Evolutionary conservation across 2,888 invertebrate genomes (phyloP).

Genomic region (Ferrisia virgata): DNA sequence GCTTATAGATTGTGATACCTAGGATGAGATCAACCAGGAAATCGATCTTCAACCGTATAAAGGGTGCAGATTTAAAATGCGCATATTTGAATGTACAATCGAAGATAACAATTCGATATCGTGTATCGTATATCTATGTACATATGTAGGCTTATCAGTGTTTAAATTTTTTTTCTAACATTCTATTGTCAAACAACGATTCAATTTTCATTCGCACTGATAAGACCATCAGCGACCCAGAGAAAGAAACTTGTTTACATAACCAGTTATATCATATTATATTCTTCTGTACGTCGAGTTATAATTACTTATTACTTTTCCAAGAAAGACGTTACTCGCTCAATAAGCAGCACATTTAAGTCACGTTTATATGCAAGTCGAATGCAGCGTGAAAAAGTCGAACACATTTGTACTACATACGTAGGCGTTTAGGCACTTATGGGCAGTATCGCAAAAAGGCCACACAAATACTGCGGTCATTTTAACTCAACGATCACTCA

Average conservation of each 20-base stretch:
- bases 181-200: background rate
- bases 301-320: constrained; percentile 25
- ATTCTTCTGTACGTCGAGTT: background rate
- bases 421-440: too few species aligned
- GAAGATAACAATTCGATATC: background rate
- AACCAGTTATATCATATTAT: constrained; percentile 1
- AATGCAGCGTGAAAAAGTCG: background rate
- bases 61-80: background rate
- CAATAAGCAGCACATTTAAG: constrained; percentile 6
- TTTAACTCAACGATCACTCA: too few species aligned
- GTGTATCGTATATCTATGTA: too few species aligned
- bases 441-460: too few species aligned
- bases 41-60: background rate
- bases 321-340: background rate
- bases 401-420: too few species aligned
- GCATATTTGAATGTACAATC: constrained; percentile 1
- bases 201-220: background rate
- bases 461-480: too few species aligned
- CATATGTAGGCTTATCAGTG: background rate
- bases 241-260: background rate
- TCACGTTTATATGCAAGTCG: constrained; percentile 3
- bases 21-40: constrained; percentile 9
- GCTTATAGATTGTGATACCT: too few species aligned
- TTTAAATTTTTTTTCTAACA: background rate
- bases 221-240: background rate